Conservation (phyloP, 2,113 vertebrate species). For the Peromyscus californicus region DNA sequence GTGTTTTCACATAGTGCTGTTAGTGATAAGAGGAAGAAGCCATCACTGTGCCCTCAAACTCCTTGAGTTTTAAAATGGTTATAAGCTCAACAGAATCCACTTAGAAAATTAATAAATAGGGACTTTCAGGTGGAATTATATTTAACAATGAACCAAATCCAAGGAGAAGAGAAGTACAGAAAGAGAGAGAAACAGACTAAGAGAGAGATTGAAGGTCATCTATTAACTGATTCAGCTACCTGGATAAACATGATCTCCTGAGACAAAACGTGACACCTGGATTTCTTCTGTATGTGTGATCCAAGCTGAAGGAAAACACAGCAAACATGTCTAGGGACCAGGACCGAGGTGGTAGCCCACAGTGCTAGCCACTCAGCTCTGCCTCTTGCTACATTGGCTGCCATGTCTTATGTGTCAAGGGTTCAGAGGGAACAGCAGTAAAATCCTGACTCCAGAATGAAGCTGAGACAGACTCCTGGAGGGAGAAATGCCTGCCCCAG, state of each 20-base stretch:
- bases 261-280: accelerated
- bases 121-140: not conserved
- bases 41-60: no score
- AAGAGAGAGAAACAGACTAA: not conserved
- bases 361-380: not conserved
- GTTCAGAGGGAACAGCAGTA: not conserved
- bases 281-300: not conserved
- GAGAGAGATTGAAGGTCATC: not conserved
- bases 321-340: not conserved
- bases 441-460: not conserved
- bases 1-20: not conserved
- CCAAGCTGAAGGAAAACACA: not conserved
- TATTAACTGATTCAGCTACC: not conserved
- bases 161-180: not conserved
- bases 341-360: not conserved
- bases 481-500: not conserved
- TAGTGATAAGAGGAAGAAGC: not conserved
- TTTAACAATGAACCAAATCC: not conserved
- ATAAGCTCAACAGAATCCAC: not conserved
- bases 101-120: not conserved
- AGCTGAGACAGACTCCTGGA: not conserved
- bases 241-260: not conserved
- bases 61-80: not conserved
- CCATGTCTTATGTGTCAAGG: not conserved
- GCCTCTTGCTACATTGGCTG: no score